A percentile compares a stretch with the other conserved stretches of the same genome.
Conservation (phyloP, 2,113 vertebrate species). For the Hydrolagus affinis region DNA sequence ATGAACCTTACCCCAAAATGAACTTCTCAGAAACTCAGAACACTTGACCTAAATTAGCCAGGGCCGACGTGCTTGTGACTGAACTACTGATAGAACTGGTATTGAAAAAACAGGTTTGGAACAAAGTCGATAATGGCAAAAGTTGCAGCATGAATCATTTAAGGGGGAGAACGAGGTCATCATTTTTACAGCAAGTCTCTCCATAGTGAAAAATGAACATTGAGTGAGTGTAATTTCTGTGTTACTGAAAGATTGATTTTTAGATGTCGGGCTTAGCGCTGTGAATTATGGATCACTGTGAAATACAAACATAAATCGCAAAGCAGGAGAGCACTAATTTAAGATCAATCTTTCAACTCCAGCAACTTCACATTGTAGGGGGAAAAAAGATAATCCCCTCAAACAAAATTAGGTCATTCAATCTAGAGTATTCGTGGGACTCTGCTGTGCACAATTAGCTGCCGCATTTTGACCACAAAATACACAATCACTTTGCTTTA, state of each 20-base stretch:
- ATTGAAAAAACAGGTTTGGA: neutral
- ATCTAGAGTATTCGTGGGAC: too few species aligned
- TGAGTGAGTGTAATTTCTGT: neutral
- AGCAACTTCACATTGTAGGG: neutral
- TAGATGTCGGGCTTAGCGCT: neutral
- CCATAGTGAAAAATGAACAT: slow-evolving; percentile 19
- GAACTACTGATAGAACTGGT: neutral
- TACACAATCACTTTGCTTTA: too few species aligned
- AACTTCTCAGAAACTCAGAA: neutral
- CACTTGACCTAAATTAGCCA: neutral
- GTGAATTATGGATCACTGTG: slow-evolving; percentile 2
- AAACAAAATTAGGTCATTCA: too few species aligned
- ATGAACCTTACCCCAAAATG: neutral
- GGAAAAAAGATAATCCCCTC: too few species aligned
- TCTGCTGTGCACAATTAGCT: too few species aligned
- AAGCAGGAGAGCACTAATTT: neutral
- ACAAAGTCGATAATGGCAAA: neutral
- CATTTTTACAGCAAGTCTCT: slow-evolving; percentile 7
- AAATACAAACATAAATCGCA: slow-evolving; percentile 5
- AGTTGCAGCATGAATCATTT: neutral
- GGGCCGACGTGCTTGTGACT: too few species aligned
- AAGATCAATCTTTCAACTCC: slow-evolving; percentile 3
- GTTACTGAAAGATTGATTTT: slow-evolving; percentile 11
- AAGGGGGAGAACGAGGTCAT: neutral
- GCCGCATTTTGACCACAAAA: too few species aligned